A percentile compares a stretch with the other conserved stretches of the same genome.
Evolutionary conservation across 1,140 invertebrate genomes (phyloP).

Genomic region (Bombus terrestris): DNA sequence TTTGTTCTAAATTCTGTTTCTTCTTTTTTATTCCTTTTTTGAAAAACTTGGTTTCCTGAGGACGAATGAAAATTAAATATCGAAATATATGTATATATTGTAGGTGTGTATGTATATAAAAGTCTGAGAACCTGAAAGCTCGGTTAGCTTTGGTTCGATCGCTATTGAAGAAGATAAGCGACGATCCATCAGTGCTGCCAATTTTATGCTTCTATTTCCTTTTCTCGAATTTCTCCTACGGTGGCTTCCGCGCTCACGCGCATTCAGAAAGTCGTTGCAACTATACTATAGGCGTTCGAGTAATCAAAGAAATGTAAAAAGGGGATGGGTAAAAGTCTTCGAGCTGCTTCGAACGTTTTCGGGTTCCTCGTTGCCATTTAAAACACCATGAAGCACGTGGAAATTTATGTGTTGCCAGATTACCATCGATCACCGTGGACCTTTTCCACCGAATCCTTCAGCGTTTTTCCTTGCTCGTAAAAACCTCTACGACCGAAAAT

Average conservation of each 20-base stretch:
- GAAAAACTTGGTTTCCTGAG: not conserved
- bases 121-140: not conserved
- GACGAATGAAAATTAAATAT: not conserved
- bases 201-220: not conserved
- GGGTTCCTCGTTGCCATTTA: constrained; percentile 23
- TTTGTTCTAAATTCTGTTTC: too few species aligned
- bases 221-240: not conserved
- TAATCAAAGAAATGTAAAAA: not conserved
- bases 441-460: constrained; percentile 16
- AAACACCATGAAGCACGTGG: constrained; percentile 33
- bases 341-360: not conserved
- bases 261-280: too few species aligned
- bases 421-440: constrained; percentile 54
- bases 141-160: not conserved
- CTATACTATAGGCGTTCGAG: too few species aligned
- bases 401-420: constrained; percentile 60
- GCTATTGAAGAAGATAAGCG: not conserved
- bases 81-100: not conserved
- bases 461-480: constrained; percentile 21
- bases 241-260: not conserved
- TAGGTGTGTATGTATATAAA: too few species aligned
- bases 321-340: constrained; percentile 27
- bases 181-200: not conserved
- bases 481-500: constrained; percentile 34
- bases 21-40: not conserved